Percentiles rank a stretch among this genome's conserved stretches.
Conservation (phyloP, 2,113 vertebrate species). For the Perca fluviatilis region DNA sequence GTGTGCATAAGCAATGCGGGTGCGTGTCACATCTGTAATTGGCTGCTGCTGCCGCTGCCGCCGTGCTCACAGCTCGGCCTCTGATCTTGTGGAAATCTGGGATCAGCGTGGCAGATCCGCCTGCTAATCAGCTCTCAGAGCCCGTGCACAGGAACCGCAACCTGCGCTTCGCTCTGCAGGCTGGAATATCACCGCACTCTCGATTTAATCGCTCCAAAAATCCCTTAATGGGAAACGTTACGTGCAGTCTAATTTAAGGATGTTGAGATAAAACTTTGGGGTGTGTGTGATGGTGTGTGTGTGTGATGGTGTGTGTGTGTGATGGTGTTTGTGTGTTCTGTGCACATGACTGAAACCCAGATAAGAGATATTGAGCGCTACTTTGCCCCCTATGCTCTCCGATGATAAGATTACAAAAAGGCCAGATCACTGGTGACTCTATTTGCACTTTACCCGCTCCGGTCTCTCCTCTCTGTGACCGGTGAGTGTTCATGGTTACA, state of each 20-base stretch:
- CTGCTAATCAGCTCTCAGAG: conserved; percentile 69
- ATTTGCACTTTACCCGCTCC: conserved; percentile 70
- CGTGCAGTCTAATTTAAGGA: conserved; percentile 76
- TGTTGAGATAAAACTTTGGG: conserved; percentile 64
- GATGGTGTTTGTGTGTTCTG: conserved; percentile 24
- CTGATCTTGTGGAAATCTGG: conserved; percentile 81
- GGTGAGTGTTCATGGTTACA: conserved; percentile 53
- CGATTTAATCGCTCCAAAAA: conserved; percentile 75
- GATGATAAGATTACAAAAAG: conserved; percentile 73
- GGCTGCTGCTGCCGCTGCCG: conserved; percentile 36
- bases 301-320: conserved; percentile 32
- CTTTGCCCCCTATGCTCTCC: conserved; percentile 61
- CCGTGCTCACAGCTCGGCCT: conserved; percentile 49
- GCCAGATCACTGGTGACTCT: conserved; percentile 51
- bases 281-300: conserved; percentile 12
- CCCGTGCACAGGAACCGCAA: conserved; percentile 47
- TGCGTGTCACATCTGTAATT: conserved; percentile 75
- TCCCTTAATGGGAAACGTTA: conserved; percentile 77
- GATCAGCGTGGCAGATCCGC: conserved; percentile 76
- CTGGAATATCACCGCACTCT: conserved; percentile 51
- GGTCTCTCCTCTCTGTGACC: conserved; percentile 25
- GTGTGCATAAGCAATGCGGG: not conserved
- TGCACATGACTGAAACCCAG: conserved; percentile 54
- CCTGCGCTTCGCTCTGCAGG: conserved; percentile 57
- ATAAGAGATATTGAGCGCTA: conserved; percentile 69